A percentile compares a stretch with the other conserved stretches of the same genome.
Evolutionary conservation across 2,888 invertebrate genomes (phyloP).

Genomic region (Amblyjoppa fuscipennis): DNA sequence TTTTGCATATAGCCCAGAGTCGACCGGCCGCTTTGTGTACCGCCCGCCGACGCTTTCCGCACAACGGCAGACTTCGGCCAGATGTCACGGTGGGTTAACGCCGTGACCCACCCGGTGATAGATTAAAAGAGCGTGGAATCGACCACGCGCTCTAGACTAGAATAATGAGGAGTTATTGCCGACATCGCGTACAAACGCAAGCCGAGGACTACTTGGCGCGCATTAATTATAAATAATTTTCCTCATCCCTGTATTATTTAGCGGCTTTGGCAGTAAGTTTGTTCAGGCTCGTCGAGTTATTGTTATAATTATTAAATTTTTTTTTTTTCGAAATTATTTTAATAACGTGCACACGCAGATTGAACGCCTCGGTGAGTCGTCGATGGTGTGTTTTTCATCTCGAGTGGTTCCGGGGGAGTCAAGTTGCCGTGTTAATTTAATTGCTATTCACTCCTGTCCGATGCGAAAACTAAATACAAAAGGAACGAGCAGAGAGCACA

Average conservation of each 20-base stretch:
- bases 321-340: conserved; percentile 9
- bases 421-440: conserved; percentile 66
- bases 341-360: not conserved
- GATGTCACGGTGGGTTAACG: conserved; percentile 64
- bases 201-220: conserved; percentile 17
- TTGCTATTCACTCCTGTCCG: conserved; percentile 48
- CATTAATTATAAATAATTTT: conserved; percentile 61
- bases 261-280: conserved; percentile 13
- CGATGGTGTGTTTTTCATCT: conserved; percentile 48
- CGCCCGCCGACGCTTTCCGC: conserved; percentile 39
- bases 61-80: conserved; percentile 62
- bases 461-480: conserved; percentile 35
- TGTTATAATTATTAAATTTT: conserved; percentile 10
- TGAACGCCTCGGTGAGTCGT: conserved; percentile 27
- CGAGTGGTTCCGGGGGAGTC: conserved; percentile 21
- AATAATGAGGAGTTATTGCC: conserved; percentile 59
- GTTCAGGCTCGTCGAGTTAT: not conserved
- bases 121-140: conserved; percentile 57
- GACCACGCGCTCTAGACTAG: conserved; percentile 39
- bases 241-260: conserved; percentile 29
- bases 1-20: conserved; percentile 35
- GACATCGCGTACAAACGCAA: conserved; percentile 21
- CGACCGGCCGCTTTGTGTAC: conserved; percentile 50
- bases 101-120: conserved; percentile 33
- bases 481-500: conserved; percentile 10